Evolutionary conservation across 2,113 vertebrate genomes (phyloP).

Genomic region (Equus przewalskii): DNA sequence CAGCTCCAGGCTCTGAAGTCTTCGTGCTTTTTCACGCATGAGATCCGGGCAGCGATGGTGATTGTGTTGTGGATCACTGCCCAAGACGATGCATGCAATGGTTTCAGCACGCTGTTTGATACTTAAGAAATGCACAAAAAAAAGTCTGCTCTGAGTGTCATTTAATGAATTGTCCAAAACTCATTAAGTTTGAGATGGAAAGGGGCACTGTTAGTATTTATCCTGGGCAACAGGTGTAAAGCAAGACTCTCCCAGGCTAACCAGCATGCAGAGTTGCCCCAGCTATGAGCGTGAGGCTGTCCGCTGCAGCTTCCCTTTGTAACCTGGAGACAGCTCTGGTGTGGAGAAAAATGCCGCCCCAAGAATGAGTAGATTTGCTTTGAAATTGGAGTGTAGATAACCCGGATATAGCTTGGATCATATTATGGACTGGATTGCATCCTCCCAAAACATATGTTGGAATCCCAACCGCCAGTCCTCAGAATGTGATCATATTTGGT

Average conservation of each 20-base stretch:
- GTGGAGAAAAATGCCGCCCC: background rate
- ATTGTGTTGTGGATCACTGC: background rate
- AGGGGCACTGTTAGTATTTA: background rate
- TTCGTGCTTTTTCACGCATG: background rate
- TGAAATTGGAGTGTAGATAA: background rate
- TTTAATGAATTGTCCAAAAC: background rate
- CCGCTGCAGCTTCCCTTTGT: background rate
- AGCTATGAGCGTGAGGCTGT: background rate
- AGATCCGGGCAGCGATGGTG: background rate
- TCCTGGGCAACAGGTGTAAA: background rate
- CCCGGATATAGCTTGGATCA: background rate
- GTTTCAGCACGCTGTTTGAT: background rate
- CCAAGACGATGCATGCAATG: background rate
- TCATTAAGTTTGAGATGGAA: background rate
- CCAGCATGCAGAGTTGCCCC: no score
- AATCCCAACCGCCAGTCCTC: background rate
- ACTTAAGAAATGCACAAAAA: background rate
- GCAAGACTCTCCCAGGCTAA: background rate
- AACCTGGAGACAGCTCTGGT: background rate
- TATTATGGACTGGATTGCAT: background rate
- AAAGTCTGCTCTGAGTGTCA: background rate
- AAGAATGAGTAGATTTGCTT: background rate
- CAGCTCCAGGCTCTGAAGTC: background rate
- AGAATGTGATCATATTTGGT: background rate
- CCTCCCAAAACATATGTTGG: background rate